Base-by-base conservation (phyloP, 2,113 vertebrate genomes). In the Anoplopoma fimbria region DNA sequence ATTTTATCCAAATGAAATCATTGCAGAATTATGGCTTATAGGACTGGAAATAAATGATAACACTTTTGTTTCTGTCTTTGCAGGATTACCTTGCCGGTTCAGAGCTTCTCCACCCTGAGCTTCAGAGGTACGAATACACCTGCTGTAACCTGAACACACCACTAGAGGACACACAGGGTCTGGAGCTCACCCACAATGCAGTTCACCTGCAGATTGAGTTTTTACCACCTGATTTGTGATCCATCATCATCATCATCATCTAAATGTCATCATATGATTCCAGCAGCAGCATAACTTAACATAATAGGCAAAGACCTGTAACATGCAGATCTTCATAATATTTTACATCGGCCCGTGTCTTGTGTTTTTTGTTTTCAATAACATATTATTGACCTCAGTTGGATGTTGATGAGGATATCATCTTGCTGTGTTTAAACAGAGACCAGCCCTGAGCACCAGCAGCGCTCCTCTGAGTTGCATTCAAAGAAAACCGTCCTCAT, bases 401-500 rank as follows among this genome's bases (percentile, higher is more conserved):
- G 42, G 14, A 45, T n/a, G 17, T 14, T 25, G 45, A 36, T 7
- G 9, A 0, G 12, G 4, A 31, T 2, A 0, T 34, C 62, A 63
- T 29, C 13, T 53, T 0, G 4, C 25, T 69, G 45, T 83, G 73
- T 88, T 51, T 34, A 2, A 55, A 65, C 93, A 99, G 97, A 99
- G 94, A 98, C 97, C 74, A 99, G 96, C 82, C 97, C 97, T 0
- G 97, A 98, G 61, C 97, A 97, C 74, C 91, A 86, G 27, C 89
- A 90, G 95, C 1, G 94, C 92, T 0, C 95, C 68, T 95, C 97
- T 0, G 97, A 99, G 89, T 93, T 96, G 76, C 97, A 97, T 83
- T 98, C 97, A 85, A 99, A 99, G 93, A 99, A 98, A 94, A 97
- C 97, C 0, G 97, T 99, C 83, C 96, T 98, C 89, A 98, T 99